A percentile compares a stretch with the other conserved stretches of the same genome.
phyloP scores from a whole-genome alignment of 37 sponge, comb jelly and placozoan genomes.

The Haliclona indistincta region DNA sequence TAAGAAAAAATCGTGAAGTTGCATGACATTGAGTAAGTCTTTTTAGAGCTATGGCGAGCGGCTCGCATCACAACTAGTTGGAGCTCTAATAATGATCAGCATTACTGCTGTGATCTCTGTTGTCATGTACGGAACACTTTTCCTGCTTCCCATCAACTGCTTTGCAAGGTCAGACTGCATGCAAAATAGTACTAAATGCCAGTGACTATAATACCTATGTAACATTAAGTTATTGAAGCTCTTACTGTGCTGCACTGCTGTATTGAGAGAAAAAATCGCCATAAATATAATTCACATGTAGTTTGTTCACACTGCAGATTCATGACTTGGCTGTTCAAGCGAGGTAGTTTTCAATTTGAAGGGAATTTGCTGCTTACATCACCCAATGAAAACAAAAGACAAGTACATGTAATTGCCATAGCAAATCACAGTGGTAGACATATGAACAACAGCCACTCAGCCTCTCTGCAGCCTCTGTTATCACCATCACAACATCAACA shows the following conservation, averaged over 20 bases:
- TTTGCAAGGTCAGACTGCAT: too few species aligned
- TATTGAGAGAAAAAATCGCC: background rate
- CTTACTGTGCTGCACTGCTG: background rate
- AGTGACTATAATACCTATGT: too few species aligned
- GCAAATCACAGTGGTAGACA: too few species aligned
- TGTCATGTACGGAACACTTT: conserved; percentile 57
- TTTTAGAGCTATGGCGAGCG: conserved; percentile 57
- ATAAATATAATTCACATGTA: background rate
- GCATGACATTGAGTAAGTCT: background rate
- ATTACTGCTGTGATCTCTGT: conserved; percentile 27
- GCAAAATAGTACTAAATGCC: too few species aligned
- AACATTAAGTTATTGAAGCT: background rate
- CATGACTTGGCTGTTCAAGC: background rate
- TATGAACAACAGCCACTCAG: too few species aligned
- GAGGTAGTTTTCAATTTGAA: background rate
- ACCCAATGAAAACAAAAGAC: background rate
- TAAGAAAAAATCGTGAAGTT: conserved; percentile 5
- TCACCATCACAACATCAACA: too few species aligned
- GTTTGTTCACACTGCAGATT: background rate
- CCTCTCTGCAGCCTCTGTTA: too few species aligned
- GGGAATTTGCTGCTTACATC: conserved; percentile 6
- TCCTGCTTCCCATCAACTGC: conserved; percentile 64
- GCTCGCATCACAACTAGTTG: conserved; percentile 55
- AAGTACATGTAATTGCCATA: too few species aligned
- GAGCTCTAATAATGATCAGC: conserved; percentile 61